Evolutionary conservation across 2,888 invertebrate genomes (phyloP).

Genomic region (Scelioninae gen. 1): DNA sequence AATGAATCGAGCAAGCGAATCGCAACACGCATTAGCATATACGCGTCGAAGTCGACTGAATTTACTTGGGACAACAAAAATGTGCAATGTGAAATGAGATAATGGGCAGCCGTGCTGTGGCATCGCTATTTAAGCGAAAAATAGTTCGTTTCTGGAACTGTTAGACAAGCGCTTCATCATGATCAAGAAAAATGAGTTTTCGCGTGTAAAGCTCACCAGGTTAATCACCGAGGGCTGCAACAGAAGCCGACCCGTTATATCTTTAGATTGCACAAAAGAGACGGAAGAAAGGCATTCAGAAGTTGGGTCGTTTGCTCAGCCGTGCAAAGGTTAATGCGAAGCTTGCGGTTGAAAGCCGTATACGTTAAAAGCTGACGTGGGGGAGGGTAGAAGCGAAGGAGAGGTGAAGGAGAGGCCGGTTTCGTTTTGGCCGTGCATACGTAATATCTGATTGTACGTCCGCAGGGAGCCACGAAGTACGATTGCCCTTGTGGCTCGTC

Average conservation of each 20-base stretch:
- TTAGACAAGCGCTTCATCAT: neutral
- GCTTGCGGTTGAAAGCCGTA: too few relatives aligned
- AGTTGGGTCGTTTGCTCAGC: too few relatives aligned
- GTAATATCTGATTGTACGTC: constrained; percentile 82
- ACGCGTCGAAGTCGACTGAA: constrained; percentile 4
- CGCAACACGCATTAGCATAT: constrained; percentile 46
- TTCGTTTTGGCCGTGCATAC: constrained; percentile 81
- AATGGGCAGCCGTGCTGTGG: too few relatives aligned
- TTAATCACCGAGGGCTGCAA: too few relatives aligned
- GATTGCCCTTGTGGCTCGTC: constrained; percentile 74
- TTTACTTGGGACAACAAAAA: constrained; percentile 7
- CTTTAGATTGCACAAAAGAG: too few relatives aligned
- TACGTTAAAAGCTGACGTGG: neutral
- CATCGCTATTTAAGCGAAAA: too few relatives aligned
- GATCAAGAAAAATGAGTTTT: neutral
- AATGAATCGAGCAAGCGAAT: constrained; percentile 48
- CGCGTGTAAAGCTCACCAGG: too few relatives aligned
- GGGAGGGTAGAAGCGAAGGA: constrained; percentile 58
- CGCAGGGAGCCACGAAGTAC: constrained; percentile 73
- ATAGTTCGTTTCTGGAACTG: too few relatives aligned
- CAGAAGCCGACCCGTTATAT: too few relatives aligned
- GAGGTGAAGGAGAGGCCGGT: constrained; percentile 71
- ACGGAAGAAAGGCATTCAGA: too few relatives aligned
- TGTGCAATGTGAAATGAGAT: neutral
- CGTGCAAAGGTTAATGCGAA: too few relatives aligned